Conservation (phyloP, 2,797 vertebrate species). For the Chelmon rostratus region DNA sequence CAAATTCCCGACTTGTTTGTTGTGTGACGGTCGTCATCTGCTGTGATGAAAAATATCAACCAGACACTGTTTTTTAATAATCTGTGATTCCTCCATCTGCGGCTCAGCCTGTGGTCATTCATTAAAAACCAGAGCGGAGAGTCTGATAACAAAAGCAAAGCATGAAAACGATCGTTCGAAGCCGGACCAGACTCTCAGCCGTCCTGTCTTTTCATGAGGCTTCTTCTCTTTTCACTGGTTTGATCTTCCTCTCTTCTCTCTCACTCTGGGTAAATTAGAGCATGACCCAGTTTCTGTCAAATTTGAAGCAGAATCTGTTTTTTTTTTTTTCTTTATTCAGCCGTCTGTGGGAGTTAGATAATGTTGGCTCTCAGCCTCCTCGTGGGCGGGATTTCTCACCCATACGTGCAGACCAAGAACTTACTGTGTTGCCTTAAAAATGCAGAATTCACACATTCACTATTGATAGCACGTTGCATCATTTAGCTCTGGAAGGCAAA, state of each 20-base stretch:
- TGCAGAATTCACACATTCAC: constrained; percentile 47
- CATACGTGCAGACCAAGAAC: constrained; percentile 5
- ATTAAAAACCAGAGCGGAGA: constrained; percentile 13
- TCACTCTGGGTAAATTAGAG: constrained; percentile 42
- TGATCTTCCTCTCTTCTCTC: constrained; percentile 42
- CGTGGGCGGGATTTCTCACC: constrained; percentile 17
- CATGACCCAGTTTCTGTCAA: constrained; percentile 66
- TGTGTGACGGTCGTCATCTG: background rate
- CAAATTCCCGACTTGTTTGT: background rate
- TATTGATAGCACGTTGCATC: constrained; percentile 48
- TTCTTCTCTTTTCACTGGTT: constrained; percentile 8
- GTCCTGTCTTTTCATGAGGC: constrained; percentile 34
- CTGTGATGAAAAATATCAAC: background rate
- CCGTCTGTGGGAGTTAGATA: constrained; percentile 60
- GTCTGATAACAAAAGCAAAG: too few species aligned
- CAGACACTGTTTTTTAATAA: constrained; percentile 15
- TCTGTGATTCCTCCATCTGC: background rate
- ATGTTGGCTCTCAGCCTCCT: constrained; percentile 43
- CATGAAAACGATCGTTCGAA: constrained; percentile 8
- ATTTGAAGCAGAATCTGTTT: constrained; percentile 46
- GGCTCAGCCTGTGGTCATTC: constrained; percentile 20
- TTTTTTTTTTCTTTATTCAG: background rate
- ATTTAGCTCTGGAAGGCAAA: constrained; percentile 23
- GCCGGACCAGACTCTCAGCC: constrained; percentile 18
- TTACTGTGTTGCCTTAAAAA: constrained; percentile 18